Evolutionary conservation across 1,140 invertebrate genomes (phyloP).

Genomic region (Matsumurasca onukii): DNA sequence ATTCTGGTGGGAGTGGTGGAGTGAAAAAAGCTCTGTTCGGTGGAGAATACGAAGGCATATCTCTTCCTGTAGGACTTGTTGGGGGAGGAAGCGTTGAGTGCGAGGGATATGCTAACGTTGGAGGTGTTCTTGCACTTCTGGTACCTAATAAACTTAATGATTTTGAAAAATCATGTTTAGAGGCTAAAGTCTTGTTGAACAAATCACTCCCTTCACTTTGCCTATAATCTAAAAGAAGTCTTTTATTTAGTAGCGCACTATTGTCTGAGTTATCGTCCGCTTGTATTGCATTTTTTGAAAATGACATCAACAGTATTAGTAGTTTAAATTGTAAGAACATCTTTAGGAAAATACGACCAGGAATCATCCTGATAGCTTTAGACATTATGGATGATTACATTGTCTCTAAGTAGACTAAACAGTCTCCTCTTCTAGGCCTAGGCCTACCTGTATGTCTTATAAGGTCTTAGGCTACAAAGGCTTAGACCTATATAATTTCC

Average conservation of each 20-base stretch:
- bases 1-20: constrained; percentile 73
- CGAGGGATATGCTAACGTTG: constrained; percentile 34
- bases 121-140: constrained; percentile 36
- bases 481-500: too few species aligned
- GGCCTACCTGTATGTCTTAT: too few species aligned
- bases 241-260: constrained; percentile 32
- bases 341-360: neutral
- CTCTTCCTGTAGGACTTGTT: constrained; percentile 45
- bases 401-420: neutral
- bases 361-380: neutral
- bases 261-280: constrained; percentile 27
- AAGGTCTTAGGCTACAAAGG: too few species aligned
- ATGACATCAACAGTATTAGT: constrained; percentile 11
- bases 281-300: constrained; percentile 24
- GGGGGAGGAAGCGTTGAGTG: constrained; percentile 21
- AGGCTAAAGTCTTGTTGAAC: constrained; percentile 42
- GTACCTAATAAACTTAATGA: constrained; percentile 33
- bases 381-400: constrained; percentile 13
- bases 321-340: constrained; percentile 10
- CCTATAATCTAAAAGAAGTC: constrained; percentile 29
- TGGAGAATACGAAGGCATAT: constrained; percentile 77
- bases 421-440: too few species aligned
- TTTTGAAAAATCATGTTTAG: constrained; percentile 38
- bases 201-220: constrained; percentile 39
- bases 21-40: constrained; percentile 75